A percentile compares a stretch with the other conserved stretches of the same genome.
Conservation (phyloP, 2,888 invertebrate species). For the Calameuta idolon region DNA sequence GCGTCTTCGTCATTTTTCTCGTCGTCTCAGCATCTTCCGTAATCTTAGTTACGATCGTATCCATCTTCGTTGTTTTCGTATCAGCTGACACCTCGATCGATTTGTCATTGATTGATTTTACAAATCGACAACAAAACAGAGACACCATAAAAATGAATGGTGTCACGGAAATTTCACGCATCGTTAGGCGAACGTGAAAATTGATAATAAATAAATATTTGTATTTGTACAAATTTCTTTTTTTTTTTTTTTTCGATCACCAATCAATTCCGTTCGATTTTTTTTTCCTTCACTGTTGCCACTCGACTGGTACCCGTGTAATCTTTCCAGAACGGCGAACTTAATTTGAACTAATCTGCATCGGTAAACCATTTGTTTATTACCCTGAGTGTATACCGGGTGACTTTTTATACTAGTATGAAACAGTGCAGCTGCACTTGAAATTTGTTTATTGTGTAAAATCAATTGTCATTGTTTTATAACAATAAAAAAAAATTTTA, state of each 20-base stretch:
- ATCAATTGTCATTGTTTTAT: no score
- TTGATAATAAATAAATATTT: not conserved
- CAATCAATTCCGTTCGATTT: not conserved
- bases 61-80: not conserved
- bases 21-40: not conserved
- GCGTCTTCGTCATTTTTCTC: not conserved
- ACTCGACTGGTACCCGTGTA: not conserved
- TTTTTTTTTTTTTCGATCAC: not conserved
- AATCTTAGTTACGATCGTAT: not conserved
- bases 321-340: conserved; percentile 14
- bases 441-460: no score
- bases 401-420: not conserved
- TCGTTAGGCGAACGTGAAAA: not conserved
- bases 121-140: not conserved
- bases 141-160: not conserved
- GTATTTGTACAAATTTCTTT: not conserved
- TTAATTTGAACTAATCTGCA: conserved; percentile 30
- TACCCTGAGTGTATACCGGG: not conserved
- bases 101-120: not conserved
- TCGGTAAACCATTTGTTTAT: conserved; percentile 30
- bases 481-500: no score
- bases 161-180: not conserved
- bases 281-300: not conserved
- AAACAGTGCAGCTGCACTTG: not conserved
- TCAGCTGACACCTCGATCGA: not conserved